These are phyloP conservation scores for Chrysolina oricalcia DNA, from an alignment of 2,888 invertebrate genomes.

Conservation along the genomic window DNA sequence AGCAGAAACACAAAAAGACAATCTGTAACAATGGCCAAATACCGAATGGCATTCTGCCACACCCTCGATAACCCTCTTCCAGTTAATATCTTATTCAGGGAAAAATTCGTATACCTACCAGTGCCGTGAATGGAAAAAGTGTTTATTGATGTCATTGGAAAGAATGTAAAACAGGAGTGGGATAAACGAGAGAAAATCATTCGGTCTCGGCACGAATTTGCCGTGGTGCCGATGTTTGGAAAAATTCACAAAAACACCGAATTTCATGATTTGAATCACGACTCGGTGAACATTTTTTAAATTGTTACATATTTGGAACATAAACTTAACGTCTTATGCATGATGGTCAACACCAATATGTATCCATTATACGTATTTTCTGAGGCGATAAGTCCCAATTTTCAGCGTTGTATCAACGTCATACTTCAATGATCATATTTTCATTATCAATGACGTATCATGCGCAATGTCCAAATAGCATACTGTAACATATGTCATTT, in stretches of 20 bases:
- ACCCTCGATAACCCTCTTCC: slow-evolving; percentile 16
- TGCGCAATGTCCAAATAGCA: too few species aligned
- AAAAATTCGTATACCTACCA: slow-evolving; percentile 25
- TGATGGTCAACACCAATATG: too few species aligned
- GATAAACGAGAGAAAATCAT: slow-evolving; percentile 30
- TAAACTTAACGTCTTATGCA: too few species aligned
- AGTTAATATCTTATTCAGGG: slow-evolving; percentile 30
- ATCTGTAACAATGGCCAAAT: slow-evolving; percentile 10
- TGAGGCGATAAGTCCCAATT: too few species aligned
- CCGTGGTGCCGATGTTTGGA: not conserved
- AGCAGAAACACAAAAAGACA: not conserved
- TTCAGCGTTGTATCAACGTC: too few species aligned
- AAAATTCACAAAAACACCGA: not conserved
- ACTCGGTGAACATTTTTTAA: too few species aligned
- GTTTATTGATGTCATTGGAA: slow-evolving; percentile 34
- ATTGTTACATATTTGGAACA: too few species aligned
- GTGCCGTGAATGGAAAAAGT: slow-evolving; percentile 28
- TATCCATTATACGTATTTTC: too few species aligned
- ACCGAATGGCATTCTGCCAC: slow-evolving; percentile 11
- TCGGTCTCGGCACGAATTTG: slow-evolving; percentile 7
- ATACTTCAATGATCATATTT: too few species aligned
- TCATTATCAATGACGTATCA: too few species aligned
- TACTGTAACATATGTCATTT: too few species aligned
- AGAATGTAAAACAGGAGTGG: slow-evolving; percentile 31
- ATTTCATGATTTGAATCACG: too few species aligned